Conservation (phyloP, 2,113 vertebrate genomes). For the Platysteira castanea region DNA sequence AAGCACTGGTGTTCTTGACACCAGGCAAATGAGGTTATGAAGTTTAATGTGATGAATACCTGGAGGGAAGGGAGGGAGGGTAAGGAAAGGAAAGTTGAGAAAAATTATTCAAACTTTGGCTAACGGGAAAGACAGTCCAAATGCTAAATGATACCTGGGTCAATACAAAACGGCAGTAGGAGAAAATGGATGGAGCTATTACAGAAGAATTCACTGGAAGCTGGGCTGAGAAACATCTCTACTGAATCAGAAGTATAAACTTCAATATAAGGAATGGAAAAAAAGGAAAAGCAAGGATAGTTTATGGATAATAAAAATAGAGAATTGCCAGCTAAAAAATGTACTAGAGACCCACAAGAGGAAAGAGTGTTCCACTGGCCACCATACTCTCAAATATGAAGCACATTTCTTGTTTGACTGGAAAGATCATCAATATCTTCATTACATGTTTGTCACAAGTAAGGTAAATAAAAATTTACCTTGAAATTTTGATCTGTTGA, state of each 20-base stretch:
- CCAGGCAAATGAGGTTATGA: not conserved
- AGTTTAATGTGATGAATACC: not conserved
- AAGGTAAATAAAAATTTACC: not conserved
- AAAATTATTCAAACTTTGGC: not conserved
- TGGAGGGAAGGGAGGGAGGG: not conserved
- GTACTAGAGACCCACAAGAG: not conserved
- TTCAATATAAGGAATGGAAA: not conserved
- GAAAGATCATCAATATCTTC: not conserved
- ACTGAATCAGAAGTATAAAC: not conserved
- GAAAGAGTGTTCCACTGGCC: not conserved
- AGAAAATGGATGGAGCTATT: not conserved
- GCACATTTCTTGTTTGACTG: not conserved
- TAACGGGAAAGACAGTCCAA: not conserved
- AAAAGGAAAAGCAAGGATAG: not conserved
- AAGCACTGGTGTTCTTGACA: not conserved
- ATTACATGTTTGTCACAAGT: not conserved
- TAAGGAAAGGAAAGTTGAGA: not conserved
- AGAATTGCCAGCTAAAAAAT: not conserved
- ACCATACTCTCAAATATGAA: not conserved
- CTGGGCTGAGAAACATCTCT: not conserved
- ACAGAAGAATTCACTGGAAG: not conserved
- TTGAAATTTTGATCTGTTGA: not conserved
- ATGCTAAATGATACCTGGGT: not conserved
- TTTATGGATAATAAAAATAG: not conserved
- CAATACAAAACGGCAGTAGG: not conserved